Evolutionary conservation across 2,888 invertebrate genomes (phyloP), one percentile per base, ranked within the genome.

Genomic region (Amblyjoppa fuscipennis): DNA sequence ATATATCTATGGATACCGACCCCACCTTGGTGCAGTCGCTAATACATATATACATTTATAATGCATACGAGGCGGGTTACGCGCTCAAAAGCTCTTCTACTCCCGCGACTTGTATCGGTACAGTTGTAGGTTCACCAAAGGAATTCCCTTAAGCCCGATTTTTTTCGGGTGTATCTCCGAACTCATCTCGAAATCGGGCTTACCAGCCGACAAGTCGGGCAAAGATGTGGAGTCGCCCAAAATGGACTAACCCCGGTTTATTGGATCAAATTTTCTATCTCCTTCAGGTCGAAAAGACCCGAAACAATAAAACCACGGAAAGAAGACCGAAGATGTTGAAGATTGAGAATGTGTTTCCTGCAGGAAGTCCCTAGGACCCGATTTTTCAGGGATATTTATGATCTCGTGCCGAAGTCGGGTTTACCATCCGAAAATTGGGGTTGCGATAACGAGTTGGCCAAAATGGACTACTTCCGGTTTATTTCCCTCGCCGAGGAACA

Each of bases 31-130:
- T 53, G 51, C 53, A 51, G 31, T 77, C 53, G 38, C 77, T 38
- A 20, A 66, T 31, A 56, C 61, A 49, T 70, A 56, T 56, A 56
- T 53, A 59, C 45, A 38, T 56, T 34, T 77, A 77, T 49, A 56
- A 76, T 51, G 51, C 66, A 51, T 66, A 49, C 31, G 16, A 28
- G 51, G 64, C n/a, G 11, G 64, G 34, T 25, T 51, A 25, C 34
- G 25, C 61, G 20, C 64, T 49, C 51, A 20, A 51, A 76, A 76
- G 75, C 38, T 49, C 34, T 51, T 66, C 75, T 6, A 31, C 49
- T 53, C n/a, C n/a, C 13, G 31, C 64, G 64, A 31, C 64, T 64
- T 64, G 13, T 1, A 31, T 7, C 16, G n/a, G 31, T 34, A 34
- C 16, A 64, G 34, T 31, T 34, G 6, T 61, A 61, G 2, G 41